Evolutionary conservation across 2,888 invertebrate genomes (phyloP), one percentile per base, ranked within the genome.

Genomic region (Pheosia tremula): DNA sequence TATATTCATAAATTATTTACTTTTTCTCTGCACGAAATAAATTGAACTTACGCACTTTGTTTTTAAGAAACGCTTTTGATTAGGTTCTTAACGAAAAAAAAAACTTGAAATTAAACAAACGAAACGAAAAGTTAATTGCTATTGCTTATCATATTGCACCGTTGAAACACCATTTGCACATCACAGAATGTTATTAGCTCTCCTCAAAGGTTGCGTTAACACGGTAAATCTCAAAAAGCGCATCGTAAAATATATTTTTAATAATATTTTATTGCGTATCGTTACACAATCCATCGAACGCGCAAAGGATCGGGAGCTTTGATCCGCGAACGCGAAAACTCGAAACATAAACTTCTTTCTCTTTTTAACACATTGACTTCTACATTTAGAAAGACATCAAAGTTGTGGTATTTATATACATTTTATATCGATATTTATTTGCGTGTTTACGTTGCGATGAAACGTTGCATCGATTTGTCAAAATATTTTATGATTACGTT

Each of bases 331-430:
- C 75, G 74, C 74, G 69, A 71, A 74, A 74, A 45, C 63, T 73
- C 70, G 70, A 74, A 80, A 78, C 82, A 80, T 84, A 84, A 84
- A 83, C 75, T 80, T 80, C 78, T 61, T 70, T 78, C 79, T 84
- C 80, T 80, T 83, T 86, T 81, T 65, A 78, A 77, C 79, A 75
- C 84, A 87, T 86, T 87, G 88, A 89, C 88, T 85, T 82, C 77
- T 84, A 81, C 79, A 81, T 84, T 84, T 81, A 71, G 47, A 55
- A 58, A 55, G 58, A 76, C 76, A 65, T 76, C 76, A 74, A 75
- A 75, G 74, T 71, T 71, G 65, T 62, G 56, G 62, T 57, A 55
- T 24, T 24, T 24, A 24, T 24, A 24, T 24, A 24, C 24, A 24
- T 24, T 66, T 66, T 63, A 67, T 65, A 65, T 66, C 67, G 62